These are phyloP conservation scores for Palythoa grandis DNA, from an alignment of 92 coral and sea anemone genomes.

Conservation along the genomic window DNA sequence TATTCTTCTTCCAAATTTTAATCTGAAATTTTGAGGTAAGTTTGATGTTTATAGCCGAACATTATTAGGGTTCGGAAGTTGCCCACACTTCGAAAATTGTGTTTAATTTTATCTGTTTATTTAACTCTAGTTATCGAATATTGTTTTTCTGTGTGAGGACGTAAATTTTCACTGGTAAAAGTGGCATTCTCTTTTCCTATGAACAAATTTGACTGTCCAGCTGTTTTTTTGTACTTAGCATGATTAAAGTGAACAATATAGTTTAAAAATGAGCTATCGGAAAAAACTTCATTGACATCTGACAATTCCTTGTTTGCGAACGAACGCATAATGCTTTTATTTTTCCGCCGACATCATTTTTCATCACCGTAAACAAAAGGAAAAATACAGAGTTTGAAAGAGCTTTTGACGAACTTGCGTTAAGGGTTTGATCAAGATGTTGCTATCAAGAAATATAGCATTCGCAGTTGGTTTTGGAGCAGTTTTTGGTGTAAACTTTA, in stretches of 20 bases:
- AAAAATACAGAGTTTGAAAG: background rate
- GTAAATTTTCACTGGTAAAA: too few species aligned
- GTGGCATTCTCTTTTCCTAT: too few species aligned
- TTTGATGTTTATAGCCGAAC: too few species aligned
- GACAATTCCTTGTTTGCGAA: background rate
- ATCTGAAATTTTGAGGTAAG: too few species aligned
- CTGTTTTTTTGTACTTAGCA: too few species aligned
- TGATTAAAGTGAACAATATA: background rate
- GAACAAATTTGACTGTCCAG: too few species aligned
- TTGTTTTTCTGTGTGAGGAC: too few species aligned
- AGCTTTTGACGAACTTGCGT: background rate
- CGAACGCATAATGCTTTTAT: background rate
- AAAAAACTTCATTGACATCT: conserved; percentile 1
- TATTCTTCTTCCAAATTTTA: too few species aligned
- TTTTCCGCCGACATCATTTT: conserved; percentile 8
- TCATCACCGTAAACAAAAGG: background rate
- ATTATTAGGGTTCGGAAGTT: too few species aligned
- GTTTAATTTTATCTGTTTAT: too few species aligned
- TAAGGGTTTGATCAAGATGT: background rate
- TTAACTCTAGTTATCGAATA: too few species aligned
- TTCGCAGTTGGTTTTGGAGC: conserved; percentile 21
- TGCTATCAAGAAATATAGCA: background rate
- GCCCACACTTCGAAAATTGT: too few species aligned
- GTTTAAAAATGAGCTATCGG: background rate
- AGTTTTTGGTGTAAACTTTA: conserved; percentile 1